Conservation (phyloP, 2,113 vertebrate genomes). For the Paradoxurus hermaphroditus region DNA sequence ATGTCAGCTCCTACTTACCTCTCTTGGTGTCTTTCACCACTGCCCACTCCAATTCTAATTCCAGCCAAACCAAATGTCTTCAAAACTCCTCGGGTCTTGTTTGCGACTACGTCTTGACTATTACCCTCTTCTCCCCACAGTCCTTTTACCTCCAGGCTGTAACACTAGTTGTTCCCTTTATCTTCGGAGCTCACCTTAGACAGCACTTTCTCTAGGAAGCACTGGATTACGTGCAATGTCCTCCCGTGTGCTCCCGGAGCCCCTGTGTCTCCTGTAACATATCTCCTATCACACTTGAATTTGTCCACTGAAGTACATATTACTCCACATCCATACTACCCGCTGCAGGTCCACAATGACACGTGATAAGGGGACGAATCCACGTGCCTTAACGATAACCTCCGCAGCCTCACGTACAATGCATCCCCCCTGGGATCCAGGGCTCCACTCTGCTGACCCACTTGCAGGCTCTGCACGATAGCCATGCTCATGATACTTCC, state of each 20-base stretch:
- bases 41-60: background rate
- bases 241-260: background rate
- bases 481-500: background rate
- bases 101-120: background rate
- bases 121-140: accelerated
- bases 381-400: background rate
- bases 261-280: background rate
- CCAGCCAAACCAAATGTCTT: background rate
- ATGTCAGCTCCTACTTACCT: background rate
- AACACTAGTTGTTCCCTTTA: background rate
- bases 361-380: background rate
- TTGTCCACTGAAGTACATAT: background rate
- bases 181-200: background rate
- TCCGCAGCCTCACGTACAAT: too few species aligned
- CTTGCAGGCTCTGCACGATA: background rate
- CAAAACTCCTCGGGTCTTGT: background rate
- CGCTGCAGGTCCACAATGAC: too few species aligned
- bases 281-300: background rate
- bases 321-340: background rate
- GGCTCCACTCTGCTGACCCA: background rate
- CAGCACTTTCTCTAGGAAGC: background rate
- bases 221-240: background rate
- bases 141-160: background rate
- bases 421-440: background rate
- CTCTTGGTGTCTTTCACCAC: background rate